A percentile compares a stretch with the other conserved stretches of the same genome.
phyloP scores from a whole-genome alignment of 1,140 invertebrate genomes.

The Trialeurodes vaporariorum region DNA sequence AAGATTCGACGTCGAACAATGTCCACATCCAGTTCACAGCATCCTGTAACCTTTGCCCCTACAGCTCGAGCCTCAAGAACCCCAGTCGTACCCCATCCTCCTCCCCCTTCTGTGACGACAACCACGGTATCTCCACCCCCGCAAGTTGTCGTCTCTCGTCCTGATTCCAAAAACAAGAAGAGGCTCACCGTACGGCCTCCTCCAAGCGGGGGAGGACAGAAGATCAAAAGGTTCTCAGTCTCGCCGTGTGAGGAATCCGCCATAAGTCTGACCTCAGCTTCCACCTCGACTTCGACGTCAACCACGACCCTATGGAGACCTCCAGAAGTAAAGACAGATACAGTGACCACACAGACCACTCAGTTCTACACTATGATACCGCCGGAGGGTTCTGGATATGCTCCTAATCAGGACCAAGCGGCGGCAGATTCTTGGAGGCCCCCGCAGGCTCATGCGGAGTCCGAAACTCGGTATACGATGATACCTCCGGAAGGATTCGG shows the following conservation, averaged over 20 bases:
- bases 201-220: not conserved
- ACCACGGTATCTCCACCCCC: not conserved
- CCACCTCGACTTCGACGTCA: not conserved
- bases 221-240: not conserved
- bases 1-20: not conserved
- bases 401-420: too few relatives aligned
- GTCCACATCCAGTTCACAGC: not conserved
- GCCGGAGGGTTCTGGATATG: not conserved
- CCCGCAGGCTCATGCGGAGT: too few relatives aligned
- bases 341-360: not conserved
- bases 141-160: too few relatives aligned
- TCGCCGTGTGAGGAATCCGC: not conserved
- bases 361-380: not conserved
- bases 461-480: too few relatives aligned
- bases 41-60: not conserved
- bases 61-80: not conserved
- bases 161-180: not conserved
- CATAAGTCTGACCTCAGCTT: not conserved
- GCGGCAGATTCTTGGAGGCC: too few relatives aligned
- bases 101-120: not conserved
- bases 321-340: not conserved
- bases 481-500: not conserved
- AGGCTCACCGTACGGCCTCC: not conserved
- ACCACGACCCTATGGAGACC: not conserved
- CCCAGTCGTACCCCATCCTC: not conserved